Conservation (phyloP, 2,888 invertebrate species). For the Sisyra nigra region DNA sequence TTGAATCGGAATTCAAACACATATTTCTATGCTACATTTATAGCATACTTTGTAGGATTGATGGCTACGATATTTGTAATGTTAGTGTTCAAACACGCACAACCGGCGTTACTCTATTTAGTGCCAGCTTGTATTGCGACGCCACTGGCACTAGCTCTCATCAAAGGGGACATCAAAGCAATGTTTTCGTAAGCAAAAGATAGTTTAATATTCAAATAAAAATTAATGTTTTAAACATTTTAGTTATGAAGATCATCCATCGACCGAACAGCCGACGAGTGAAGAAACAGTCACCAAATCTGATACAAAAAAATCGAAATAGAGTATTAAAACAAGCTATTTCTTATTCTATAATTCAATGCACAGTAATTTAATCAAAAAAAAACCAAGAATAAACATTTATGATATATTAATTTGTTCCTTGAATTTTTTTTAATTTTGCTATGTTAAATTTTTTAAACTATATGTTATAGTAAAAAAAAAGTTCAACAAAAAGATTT, state of each 20-base stretch:
- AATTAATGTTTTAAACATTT: too few species aligned
- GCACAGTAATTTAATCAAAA: too few species aligned
- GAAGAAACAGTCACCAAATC: conserved; percentile 23
- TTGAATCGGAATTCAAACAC: conserved; percentile 64
- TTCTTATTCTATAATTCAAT: neutral
- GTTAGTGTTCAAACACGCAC: conserved; percentile 96
- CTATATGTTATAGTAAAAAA: too few species aligned
- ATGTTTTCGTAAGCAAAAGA: conserved; percentile 70
- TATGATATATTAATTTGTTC: too few species aligned
- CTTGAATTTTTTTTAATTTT: too few species aligned
- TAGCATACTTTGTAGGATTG: conserved; percentile 87
- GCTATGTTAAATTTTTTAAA: too few species aligned
- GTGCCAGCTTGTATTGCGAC: conserved; percentile 92
- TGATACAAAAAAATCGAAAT: conserved; percentile 22
- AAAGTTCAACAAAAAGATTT: too few species aligned
- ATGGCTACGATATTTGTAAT: conserved; percentile 91
- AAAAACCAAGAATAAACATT: too few species aligned
- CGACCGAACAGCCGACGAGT: conserved; percentile 28
- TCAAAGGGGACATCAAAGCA: conserved; percentile 79
- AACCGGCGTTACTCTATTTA: conserved; percentile 92
- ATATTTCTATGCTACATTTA: conserved; percentile 81
- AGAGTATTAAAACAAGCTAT: conserved; percentile 23
- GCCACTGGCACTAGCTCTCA: conserved; percentile 71
- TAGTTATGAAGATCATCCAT: conserved; percentile 56
- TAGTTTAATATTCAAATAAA: conserved; percentile 20